phyloP scores from a whole-genome alignment of 1,140 invertebrate species.

The Phymorhynchus buccinoides region DNA sequence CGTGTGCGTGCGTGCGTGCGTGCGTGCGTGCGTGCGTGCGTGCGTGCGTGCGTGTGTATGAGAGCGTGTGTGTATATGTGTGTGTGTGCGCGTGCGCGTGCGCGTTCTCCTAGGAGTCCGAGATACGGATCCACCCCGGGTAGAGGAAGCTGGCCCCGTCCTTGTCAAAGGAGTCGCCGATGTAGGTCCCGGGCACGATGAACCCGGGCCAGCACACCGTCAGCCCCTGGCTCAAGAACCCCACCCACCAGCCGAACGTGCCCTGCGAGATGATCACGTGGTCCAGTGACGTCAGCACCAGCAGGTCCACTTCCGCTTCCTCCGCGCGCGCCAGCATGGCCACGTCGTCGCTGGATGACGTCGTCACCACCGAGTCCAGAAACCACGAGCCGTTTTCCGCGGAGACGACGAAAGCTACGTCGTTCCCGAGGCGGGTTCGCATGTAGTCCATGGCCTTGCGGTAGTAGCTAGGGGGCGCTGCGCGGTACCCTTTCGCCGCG shows the following conservation, averaged over 20 bases:
- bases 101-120: no score
- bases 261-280: constrained; percentile 58
- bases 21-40: neutral
- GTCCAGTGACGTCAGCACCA: constrained; percentile 53
- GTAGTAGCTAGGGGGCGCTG: constrained; percentile 15
- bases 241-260: neutral
- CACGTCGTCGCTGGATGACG: neutral
- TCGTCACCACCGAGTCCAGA: neutral
- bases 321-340: constrained; percentile 4
- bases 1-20: neutral
- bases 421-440: neutral
- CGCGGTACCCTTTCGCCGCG: neutral
- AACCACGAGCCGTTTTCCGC: constrained; percentile 29
- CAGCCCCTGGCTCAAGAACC: neutral
- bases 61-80: neutral
- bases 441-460: constrained; percentile 33
- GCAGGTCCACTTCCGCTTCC: constrained; percentile 55
- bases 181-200: neutral
- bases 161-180: no score
- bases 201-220: neutral
- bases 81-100: no score
- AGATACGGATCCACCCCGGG: no score
- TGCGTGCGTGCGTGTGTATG: neutral
- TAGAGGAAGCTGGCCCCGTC: no score
- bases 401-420: constrained; percentile 9